Evolutionary conservation across 2,888 invertebrate species (phyloP).

Genomic region (Drymonia ruficornis): DNA sequence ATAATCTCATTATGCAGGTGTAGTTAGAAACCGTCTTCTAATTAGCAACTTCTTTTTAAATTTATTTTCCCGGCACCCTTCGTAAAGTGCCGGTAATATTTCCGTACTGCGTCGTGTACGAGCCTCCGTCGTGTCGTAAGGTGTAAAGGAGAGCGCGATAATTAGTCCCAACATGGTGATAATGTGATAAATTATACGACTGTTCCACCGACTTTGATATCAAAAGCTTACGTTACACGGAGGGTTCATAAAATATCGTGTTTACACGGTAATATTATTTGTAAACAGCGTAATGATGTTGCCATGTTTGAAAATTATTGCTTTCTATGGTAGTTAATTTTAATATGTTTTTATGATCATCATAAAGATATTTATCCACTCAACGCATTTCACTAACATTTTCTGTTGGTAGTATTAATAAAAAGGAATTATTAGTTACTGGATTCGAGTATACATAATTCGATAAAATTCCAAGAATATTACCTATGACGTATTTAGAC

Average conservation of each 20-base stretch:
- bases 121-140: slow-evolving; percentile 26
- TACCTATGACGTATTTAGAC: too few relatives aligned
- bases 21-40: too few relatives aligned
- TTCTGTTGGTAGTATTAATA: too few relatives aligned
- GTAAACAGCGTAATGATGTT: slow-evolving; percentile 17
- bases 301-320: neutral
- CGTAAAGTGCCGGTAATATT: slow-evolving; percentile 25
- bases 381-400: too few relatives aligned
- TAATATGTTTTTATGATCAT: neutral
- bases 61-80: neutral
- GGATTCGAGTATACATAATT: too few relatives aligned
- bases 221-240: slow-evolving; percentile 37
- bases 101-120: slow-evolving; percentile 24
- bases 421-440: too few relatives aligned
- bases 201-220: slow-evolving; percentile 46
- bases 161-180: slow-evolving; percentile 45
- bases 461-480: too few relatives aligned
- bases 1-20: too few relatives aligned
- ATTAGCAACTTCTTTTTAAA: neutral
- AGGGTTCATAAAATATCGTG: slow-evolving; percentile 39
- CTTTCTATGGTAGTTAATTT: neutral
- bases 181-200: slow-evolving; percentile 47
- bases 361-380: too few relatives aligned
- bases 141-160: slow-evolving; percentile 37
- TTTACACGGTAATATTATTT: slow-evolving; percentile 38